These are phyloP conservation scores for Melinaea menophilus DNA, from an alignment of 2,888 invertebrate species.

Conservation along the genomic window DNA sequence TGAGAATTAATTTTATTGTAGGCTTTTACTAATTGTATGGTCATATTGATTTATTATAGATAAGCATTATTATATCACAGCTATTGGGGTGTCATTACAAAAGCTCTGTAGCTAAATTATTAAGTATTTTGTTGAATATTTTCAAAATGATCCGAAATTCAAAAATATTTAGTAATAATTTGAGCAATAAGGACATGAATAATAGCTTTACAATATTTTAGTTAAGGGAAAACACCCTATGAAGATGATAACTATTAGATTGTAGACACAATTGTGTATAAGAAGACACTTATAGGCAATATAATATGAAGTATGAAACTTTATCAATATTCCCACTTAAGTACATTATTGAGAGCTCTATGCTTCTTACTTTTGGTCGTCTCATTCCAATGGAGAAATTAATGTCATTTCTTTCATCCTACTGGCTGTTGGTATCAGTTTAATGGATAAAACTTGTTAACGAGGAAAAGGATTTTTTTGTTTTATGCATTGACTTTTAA, in stretches of 20 bases:
- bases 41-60: background rate
- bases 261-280: conserved; percentile 26
- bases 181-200: too few relatives aligned
- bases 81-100: background rate
- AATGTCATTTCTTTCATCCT: conserved; percentile 13
- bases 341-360: conserved; percentile 18
- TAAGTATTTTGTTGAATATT: too few relatives aligned
- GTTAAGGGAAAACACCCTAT: background rate
- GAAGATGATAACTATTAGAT: conserved; percentile 20
- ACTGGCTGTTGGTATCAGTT: conserved; percentile 4
- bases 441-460: conserved; percentile 11
- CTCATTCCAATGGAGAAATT: conserved; percentile 12
- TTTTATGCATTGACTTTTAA: background rate
- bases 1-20: background rate
- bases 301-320: conserved; percentile 13
- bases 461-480: background rate
- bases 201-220: conserved; percentile 1
- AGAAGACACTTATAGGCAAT: conserved; percentile 26
- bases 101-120: too few relatives aligned
- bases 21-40: background rate
- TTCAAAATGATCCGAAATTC: too few relatives aligned
- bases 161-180: too few relatives aligned
- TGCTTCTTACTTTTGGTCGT: conserved; percentile 12
- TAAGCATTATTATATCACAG: conserved; percentile 1
- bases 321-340: conserved; percentile 16